Conservation (phyloP, 2,888 invertebrate species). For the Sepiola atlantica region DNA sequence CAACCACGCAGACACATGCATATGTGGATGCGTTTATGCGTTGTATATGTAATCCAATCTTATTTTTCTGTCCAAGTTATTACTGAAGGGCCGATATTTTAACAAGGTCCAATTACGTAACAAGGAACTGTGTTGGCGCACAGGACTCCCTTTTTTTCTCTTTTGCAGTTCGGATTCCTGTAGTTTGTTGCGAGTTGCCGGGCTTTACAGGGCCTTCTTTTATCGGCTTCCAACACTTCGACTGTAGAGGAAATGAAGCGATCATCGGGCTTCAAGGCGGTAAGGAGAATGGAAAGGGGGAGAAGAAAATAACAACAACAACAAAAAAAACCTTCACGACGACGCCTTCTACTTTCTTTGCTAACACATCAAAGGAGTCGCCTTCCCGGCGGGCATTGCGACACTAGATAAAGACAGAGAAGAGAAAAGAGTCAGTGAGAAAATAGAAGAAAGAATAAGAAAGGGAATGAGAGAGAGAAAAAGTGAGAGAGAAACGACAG, state of each 20-base stretch:
- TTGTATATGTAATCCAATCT: background rate
- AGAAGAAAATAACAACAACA: too few species aligned
- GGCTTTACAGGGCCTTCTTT: background rate
- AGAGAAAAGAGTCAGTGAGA: background rate
- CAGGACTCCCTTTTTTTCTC: too few species aligned
- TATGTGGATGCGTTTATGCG: too few species aligned
- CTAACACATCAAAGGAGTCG: background rate
- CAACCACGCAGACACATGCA: too few species aligned
- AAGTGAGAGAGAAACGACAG: background rate
- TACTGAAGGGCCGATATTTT: background rate
- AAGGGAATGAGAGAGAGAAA: background rate
- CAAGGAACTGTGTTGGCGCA: background rate
- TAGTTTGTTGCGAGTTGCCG: background rate
- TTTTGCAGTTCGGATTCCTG: background rate
- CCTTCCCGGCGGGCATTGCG: background rate
- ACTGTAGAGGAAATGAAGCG: background rate
- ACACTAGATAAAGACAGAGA: background rate
- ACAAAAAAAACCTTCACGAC: background rate
- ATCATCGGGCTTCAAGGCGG: conserved; percentile 10
- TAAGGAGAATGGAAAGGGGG: too few species aligned
- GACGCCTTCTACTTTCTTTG: background rate
- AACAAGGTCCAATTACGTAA: conserved; percentile 22
- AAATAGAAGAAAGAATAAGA: background rate
- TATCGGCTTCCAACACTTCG: conserved; percentile 32
- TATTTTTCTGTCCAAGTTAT: background rate